phyloP scores from a whole-genome alignment of 2,888 invertebrate genomes.

The Rotaria magnacalcarata region DNA sequence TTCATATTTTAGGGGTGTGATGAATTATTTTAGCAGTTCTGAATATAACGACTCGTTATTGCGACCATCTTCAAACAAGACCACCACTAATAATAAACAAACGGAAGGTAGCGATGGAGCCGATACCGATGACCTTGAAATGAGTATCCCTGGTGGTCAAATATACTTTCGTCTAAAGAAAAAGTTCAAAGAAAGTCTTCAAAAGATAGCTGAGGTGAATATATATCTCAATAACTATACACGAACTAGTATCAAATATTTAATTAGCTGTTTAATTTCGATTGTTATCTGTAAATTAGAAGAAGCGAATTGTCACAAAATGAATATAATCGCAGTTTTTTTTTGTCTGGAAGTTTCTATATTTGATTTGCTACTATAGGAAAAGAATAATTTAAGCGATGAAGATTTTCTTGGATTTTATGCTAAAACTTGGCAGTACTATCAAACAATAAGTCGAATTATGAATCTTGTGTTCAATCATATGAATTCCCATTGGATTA shows the following conservation, averaged over 20 bases:
- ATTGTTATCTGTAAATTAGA: too few relatives aligned
- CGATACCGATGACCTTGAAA: background rate
- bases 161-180: background rate
- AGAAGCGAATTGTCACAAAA: too few relatives aligned
- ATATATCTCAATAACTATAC: too few relatives aligned
- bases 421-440: slow-evolving; percentile 79
- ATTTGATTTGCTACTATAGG: background rate
- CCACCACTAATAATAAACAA: background rate
- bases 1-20: background rate
- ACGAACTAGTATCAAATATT: too few relatives aligned
- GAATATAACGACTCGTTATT: background rate
- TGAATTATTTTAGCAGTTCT: background rate
- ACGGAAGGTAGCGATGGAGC: background rate
- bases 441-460: slow-evolving; percentile 92
- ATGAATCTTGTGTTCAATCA: slow-evolving; percentile 94
- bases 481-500: slow-evolving; percentile 95
- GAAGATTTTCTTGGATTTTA: slow-evolving; percentile 42
- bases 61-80: background rate
- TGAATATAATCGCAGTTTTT: too few relatives aligned
- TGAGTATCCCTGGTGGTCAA: background rate
- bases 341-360: too few relatives aligned
- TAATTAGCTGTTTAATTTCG: too few relatives aligned
- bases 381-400: background rate
- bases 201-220: background rate
- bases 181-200: background rate